Conservation (phyloP, 2,888 invertebrate genomes). For the Scaptomyza caliginosa region DNA sequence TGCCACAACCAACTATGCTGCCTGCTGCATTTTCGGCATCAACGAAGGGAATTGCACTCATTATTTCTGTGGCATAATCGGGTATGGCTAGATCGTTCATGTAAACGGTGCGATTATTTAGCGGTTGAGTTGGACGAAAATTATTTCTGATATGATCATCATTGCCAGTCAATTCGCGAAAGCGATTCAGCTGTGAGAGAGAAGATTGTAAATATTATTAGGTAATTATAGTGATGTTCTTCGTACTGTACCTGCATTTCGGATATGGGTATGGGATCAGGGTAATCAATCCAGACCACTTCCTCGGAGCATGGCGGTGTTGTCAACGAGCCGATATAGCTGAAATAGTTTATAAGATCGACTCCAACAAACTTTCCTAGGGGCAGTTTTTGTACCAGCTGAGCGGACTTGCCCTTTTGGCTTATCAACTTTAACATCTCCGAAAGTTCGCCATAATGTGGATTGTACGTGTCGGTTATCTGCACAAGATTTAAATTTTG, state of each 20-base stretch:
- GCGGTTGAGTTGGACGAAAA: constrained; percentile 92
- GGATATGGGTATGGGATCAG: constrained; percentile 88
- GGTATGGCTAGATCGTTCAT: constrained; percentile 4
- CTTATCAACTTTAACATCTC: constrained; percentile 82
- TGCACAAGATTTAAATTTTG: constrained; percentile 79
- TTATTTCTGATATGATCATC: constrained; percentile 90
- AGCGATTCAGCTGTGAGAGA: constrained; percentile 88
- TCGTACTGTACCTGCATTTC: constrained; percentile 87
- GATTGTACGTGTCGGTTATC: constrained; percentile 84
- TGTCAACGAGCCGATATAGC: constrained; percentile 93
- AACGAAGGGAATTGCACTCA: constrained; percentile 58
- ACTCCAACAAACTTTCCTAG: constrained; percentile 86
- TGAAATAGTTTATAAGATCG: constrained; percentile 89
- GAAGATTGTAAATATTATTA: background rate
- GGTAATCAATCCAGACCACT: constrained; percentile 94
- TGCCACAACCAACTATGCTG: background rate
- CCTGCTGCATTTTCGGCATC: constrained; percentile 43
- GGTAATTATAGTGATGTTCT: background rate
- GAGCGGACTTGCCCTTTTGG: constrained; percentile 83
- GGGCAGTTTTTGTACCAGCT: constrained; percentile 85
- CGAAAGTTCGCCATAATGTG: constrained; percentile 17
- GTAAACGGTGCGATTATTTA: constrained; percentile 88
- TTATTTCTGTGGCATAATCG: background rate
- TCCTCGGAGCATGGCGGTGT: constrained; percentile 94
- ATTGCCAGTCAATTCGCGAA: constrained; percentile 88